Conservation (phyloP, 2,888 invertebrate species). For the Epirrhoe tristata region DNA sequence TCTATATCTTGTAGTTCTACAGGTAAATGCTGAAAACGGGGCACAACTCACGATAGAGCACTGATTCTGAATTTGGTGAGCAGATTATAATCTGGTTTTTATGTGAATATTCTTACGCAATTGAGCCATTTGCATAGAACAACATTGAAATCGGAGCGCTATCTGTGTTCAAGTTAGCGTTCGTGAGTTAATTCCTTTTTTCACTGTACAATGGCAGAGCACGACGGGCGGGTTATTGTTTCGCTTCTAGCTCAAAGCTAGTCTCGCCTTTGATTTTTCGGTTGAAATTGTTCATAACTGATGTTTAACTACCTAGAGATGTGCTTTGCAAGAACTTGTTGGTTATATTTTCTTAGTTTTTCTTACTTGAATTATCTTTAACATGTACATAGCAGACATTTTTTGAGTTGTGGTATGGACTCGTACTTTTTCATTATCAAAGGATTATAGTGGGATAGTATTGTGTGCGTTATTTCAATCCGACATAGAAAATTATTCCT, state of each 20-base stretch:
- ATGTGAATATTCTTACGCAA: slow-evolving; percentile 37
- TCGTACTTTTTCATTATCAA: too few species aligned
- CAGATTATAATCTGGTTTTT: slow-evolving; percentile 6
- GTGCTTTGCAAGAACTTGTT: not conserved
- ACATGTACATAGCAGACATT: not conserved
- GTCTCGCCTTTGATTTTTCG: slow-evolving; percentile 23
- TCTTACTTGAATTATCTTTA: not conserved
- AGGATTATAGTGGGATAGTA: too few species aligned
- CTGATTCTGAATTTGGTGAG: not conserved
- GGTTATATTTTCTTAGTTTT: not conserved
- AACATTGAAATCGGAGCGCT: slow-evolving; percentile 47
- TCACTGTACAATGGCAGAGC: slow-evolving; percentile 4
- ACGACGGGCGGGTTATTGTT: slow-evolving; percentile 12
- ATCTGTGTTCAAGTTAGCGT: slow-evolving; percentile 16
- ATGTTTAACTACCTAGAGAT: not conserved
- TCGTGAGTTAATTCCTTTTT: slow-evolving; percentile 16
- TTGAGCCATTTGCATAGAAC: slow-evolving; percentile 66
- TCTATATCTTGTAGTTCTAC: not conserved
- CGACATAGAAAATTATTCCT: too few species aligned
- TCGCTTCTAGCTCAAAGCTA: slow-evolving; percentile 23
- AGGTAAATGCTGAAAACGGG: not conserved
- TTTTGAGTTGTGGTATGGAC: too few species aligned
- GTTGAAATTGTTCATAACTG: slow-evolving; percentile 12
- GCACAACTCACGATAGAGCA: not conserved
- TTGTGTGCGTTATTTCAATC: too few species aligned